Conservation (phyloP, 2,113 vertebrate species). For the Zonotrichia leucophrys region DNA sequence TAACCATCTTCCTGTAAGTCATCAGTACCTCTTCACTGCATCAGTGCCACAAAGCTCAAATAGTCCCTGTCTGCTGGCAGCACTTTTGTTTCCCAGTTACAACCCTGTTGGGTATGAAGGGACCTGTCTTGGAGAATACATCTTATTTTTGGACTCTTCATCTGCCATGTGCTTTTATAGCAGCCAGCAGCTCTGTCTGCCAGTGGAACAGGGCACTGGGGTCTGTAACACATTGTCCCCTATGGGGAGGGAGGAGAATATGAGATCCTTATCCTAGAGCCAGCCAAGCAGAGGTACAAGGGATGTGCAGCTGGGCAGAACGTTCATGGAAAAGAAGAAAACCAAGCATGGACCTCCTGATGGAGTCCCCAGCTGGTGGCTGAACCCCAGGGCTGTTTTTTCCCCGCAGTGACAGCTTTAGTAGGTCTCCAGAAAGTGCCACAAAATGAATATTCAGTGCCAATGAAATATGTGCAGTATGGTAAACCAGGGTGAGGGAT, state of each 20-base stretch:
- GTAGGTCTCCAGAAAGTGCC: neutral
- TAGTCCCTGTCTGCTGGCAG: neutral
- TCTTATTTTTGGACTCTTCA: neutral
- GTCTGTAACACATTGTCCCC: neutral
- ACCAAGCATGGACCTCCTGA: neutral
- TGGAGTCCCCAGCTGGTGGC: neutral
- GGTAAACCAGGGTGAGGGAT: neutral
- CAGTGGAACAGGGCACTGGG: neutral
- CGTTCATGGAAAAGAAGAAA: neutral
- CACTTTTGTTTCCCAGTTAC: neutral
- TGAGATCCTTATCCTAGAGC: neutral
- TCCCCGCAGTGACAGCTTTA: neutral
- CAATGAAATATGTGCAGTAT: neutral
- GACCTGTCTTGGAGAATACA: neutral
- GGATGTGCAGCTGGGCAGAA: neutral
- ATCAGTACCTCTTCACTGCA: neutral
- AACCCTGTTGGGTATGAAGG: accelerated
- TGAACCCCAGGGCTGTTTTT: neutral
- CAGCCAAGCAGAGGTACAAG: neutral
- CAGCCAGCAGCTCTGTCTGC: neutral
- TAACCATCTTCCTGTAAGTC: neutral
- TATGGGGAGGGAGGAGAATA: accelerated
- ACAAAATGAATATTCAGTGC: constrained; percentile 12
- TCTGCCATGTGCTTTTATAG: neutral
- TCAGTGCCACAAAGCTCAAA: neutral